Evolutionary conservation across 2,888 invertebrate species (phyloP), one percentile per base, ranked within the genome.

Genomic region (Meta bourneti): DNA sequence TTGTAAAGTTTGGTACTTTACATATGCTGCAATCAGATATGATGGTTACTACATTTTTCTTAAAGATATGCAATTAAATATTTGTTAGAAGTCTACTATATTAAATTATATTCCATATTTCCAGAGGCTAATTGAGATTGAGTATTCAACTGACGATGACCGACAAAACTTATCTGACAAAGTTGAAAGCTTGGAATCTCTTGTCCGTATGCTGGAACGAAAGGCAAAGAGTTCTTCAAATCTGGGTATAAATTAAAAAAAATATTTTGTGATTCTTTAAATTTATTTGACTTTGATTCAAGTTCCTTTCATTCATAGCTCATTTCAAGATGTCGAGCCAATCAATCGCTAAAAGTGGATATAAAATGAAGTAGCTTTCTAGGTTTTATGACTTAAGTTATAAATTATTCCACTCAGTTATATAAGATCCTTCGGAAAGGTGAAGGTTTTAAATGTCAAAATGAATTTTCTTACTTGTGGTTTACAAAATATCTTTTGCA

Each of bases 171-270:
- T 98, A 92, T 96, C 97, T 82, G 97, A 97, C 71, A 97, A 99
- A 94, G 96, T 99, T 92, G 99, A 99, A 95, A 98, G 98, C 78
- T 96, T 99, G 87, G 99, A 99, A 95, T 99, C 98, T 94, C 98
- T 99, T 94, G 98, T 98, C 48, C 96, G 99, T 93, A 99, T 99
- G 99, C 95, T 99, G 94, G 99, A 99, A 95, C 96, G 99, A 91
- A 99, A 99, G 95, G 97, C 98, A 94, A 99, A 99, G 95, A 99
- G 99, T 96, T 97, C 99, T 48, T 96, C 98, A 94, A 99, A 99
- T 95, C 99, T 99, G 95, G 97, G 97, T 97, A 95, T 94, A 69
- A 16, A 8, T 61, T 61, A 11, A 0, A 6, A 5, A 61, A 5
- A n/a, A n/a, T n/a, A 9, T 61, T 61, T 61, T 61, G 61, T 34